phyloP scores from a whole-genome alignment of 2,113 vertebrate genomes.

The Procavia capensis region DNA sequence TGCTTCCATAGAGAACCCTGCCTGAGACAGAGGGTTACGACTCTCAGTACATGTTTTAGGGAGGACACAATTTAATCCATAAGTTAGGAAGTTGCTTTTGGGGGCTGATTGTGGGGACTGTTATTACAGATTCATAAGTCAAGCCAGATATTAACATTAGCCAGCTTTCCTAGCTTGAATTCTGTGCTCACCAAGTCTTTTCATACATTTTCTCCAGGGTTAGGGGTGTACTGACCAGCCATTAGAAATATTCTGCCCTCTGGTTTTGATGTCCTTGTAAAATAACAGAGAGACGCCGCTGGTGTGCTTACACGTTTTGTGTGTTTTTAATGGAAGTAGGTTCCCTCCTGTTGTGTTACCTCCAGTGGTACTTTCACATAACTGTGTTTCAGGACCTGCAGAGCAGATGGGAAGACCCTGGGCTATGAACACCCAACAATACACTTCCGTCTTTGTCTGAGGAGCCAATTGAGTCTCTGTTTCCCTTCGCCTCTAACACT shows the following conservation, averaged over 20 bases:
- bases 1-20: too few species aligned
- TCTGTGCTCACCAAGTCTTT: background rate
- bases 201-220: background rate
- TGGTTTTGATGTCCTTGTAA: background rate
- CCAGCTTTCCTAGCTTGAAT: background rate
- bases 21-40: too few species aligned
- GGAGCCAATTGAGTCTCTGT: background rate
- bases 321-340: background rate
- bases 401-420: background rate
- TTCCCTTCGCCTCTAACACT: background rate
- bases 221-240: background rate
- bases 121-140: background rate
- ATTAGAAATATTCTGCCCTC: background rate
- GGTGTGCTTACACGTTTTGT: background rate
- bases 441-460: background rate
- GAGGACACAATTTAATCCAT: background rate
- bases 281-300: background rate
- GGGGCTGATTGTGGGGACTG: background rate
- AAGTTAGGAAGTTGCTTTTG: background rate
- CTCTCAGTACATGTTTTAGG: too few species aligned
- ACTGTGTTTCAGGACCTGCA: background rate
- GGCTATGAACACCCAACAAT: background rate
- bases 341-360: background rate
- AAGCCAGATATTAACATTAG: background rate
- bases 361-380: background rate